phyloP scores from a whole-genome alignment of 2,113 vertebrate genomes.

The Eidolon helvum region DNA sequence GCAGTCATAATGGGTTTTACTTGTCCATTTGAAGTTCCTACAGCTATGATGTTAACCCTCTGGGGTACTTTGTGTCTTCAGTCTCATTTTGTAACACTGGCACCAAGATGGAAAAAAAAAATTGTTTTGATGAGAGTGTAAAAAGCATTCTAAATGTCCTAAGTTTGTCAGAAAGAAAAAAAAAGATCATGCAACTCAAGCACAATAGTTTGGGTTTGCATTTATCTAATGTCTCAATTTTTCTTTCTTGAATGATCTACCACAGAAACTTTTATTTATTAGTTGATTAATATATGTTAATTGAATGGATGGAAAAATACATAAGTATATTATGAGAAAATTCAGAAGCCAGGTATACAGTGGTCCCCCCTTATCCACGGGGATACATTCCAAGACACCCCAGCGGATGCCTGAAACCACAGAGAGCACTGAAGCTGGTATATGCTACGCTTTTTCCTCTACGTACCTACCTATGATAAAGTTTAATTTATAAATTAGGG shows the following conservation, averaged over 20 bases:
- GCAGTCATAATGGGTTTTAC: not conserved
- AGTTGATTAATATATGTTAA: not conserved
- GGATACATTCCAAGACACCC: not conserved
- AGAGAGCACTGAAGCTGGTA: not conserved
- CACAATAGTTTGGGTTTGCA: not conserved
- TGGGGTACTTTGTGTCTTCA: not conserved
- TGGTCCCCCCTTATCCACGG: not conserved
- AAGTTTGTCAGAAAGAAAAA: not conserved
- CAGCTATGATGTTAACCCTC: not conserved
- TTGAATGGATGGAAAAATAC: not conserved
- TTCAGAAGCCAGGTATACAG: not conserved
- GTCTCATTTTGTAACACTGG: not conserved
- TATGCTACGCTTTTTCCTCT: not conserved
- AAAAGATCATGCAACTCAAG: not conserved
- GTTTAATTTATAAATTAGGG: not conserved
- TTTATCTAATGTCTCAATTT: not conserved
- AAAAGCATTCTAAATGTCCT: slow-evolving; percentile 22
- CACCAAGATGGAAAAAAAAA: not conserved
- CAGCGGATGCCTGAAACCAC: not conserved
- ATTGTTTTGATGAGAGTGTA: not conserved
- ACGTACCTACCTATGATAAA: not conserved
- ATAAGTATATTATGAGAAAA: not conserved
- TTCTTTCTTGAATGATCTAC: not conserved
- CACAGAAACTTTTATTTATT: not conserved
- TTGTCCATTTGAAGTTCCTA: slow-evolving; percentile 14